Evolutionary conservation across 1,140 invertebrate genomes (phyloP), one percentile per base, ranked within the genome.

Genomic region (Cepaea nemoralis): DNA sequence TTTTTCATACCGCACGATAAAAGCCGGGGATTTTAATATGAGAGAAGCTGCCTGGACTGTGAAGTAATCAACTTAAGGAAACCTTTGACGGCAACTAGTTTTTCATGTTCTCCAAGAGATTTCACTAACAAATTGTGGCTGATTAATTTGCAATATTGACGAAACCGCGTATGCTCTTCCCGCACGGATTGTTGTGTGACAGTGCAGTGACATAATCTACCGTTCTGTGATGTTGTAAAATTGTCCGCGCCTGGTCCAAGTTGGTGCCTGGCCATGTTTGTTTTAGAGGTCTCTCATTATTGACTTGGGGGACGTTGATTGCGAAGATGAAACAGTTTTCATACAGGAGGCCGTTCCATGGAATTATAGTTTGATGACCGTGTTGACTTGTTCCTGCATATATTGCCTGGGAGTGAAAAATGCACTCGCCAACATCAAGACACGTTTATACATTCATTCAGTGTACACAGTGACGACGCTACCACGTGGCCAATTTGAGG

Each of bases 121-220:
- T 63, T 63, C 27, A 63, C 59, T 63, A 27, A 63, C 59, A 63
- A 63, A 63, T 63, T 63, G 59, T 14, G n/a, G 59, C 6, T 27
- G 27, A 63, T 63, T 63, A 63, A 63, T 63, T 63, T 63, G 59
- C 59, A 63, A 63, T 63, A 63, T 63, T 63, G 59, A 63, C 59
- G 1, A 5, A 31, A 27, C 33, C 59, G 27, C n/a, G 33, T 63
- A 27, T 63, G 22, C 33, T n/a, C 59, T 2, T 27, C 27, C 33
- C 59, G n/a, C 59, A 63, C 59, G 27, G 5, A 27, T 6, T 63
- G 59, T 63, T 63, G 27, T 63, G 59, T 27, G 59, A 63, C 59
- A 63, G 59, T 63, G 59, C 59, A 31, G 6, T 27, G 59, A 63
- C 59, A 63, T 63, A 63, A 63, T 63, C n/a, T 31, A 27, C 59